Conservation (phyloP, 23 tunicate genomes). For the Ascidia mentula region DNA sequence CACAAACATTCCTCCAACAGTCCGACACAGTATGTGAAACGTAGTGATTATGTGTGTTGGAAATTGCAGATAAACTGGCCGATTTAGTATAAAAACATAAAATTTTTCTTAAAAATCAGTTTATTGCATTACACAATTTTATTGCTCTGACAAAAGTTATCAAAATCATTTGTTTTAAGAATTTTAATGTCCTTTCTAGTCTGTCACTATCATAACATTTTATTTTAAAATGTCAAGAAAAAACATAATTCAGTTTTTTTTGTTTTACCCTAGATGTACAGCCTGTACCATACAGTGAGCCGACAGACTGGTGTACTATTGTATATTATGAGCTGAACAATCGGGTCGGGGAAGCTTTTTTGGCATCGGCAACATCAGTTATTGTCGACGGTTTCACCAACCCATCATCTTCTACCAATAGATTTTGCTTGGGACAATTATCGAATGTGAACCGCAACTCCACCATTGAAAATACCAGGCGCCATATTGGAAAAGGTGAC, state of each 20-base stretch:
- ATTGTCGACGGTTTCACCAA: conserved; percentile 99
- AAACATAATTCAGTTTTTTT: no score
- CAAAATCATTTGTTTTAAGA: no score
- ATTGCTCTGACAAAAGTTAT: no score
- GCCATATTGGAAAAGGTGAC: conserved; percentile 58
- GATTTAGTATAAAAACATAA: no score
- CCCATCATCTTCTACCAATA: conserved; percentile 82
- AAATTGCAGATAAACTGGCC: no score
- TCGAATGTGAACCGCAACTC: conserved; percentile 98
- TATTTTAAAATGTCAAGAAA: no score
- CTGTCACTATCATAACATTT: no score
- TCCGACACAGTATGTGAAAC: neutral
- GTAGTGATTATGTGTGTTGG: no score
- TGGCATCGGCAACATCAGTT: conserved; percentile 63
- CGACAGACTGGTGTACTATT: conserved; percentile 95
- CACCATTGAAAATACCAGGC: conserved; percentile 93
- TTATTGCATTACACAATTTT: no score
- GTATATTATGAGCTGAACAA: conserved; percentile 98
- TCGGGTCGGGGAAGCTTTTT: conserved; percentile 93
- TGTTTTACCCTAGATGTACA: neutral
- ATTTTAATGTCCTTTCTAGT: no score
- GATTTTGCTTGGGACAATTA: conserved; percentile 91
- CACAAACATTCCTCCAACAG: neutral
- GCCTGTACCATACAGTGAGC: conserved; percentile 92
- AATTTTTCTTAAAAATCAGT: no score